Conservation (phyloP, 2,113 vertebrate species). For the Montifringilla adamsi region DNA sequence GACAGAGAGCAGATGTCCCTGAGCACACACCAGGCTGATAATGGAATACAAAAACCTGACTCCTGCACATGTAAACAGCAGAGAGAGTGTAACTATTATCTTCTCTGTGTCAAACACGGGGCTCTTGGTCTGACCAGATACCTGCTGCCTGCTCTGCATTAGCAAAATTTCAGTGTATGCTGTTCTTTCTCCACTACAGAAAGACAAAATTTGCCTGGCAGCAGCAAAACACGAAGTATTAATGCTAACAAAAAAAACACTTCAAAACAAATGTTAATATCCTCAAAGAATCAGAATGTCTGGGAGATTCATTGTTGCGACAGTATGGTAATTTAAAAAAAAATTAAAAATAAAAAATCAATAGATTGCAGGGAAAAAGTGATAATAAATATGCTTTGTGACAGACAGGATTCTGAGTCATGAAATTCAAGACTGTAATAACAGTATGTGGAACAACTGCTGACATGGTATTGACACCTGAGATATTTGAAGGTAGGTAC, state of each 20-base stretch:
- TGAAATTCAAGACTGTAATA: not conserved
- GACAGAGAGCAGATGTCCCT: not conserved
- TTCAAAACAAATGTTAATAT: conserved; percentile 1
- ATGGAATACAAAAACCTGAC: not conserved
- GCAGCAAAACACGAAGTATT: not conserved
- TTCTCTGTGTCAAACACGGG: not conserved
- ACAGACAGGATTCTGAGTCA: not conserved
- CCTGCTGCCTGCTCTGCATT: not conserved
- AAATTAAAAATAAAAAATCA: not conserved
- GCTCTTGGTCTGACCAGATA: not conserved
- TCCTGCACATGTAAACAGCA: not conserved
- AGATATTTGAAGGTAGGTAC: not conserved
- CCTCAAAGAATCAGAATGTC: not conserved
- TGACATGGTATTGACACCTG: not conserved
- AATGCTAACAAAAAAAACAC: not conserved
- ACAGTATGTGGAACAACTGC: not conserved
- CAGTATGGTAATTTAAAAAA: not conserved
- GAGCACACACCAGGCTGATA: not conserved
- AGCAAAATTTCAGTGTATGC: not conserved
- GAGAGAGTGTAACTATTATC: not conserved
- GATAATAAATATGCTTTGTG: not conserved
- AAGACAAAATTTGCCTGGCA: not conserved
- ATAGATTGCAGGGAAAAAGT: not conserved
- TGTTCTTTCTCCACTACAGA: not conserved
- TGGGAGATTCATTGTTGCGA: not conserved